These are phyloP conservation scores for Bubo blakistoni DNA, from an alignment of 2,113 vertebrate species.

Conservation along the genomic window DNA sequence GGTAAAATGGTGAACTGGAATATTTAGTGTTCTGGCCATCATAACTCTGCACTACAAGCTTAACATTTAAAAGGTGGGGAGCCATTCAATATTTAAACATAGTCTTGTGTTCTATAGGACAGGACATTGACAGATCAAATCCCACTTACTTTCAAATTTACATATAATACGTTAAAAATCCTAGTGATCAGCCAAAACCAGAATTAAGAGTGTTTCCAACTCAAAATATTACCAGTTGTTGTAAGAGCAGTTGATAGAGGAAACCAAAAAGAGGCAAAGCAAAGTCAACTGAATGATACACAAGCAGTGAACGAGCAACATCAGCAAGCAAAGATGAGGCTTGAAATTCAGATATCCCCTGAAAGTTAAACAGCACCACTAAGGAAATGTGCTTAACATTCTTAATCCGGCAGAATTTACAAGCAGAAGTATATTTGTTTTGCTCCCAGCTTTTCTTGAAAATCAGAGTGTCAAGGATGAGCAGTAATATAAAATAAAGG, in stretches of 20 bases:
- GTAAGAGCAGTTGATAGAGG: neutral
- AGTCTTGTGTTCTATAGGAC: fast-evolving
- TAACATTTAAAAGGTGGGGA: neutral
- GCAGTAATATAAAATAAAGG: neutral
- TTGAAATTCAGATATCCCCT: neutral
- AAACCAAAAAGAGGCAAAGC: neutral
- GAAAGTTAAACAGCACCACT: neutral
- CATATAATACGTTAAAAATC: neutral
- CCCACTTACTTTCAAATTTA: neutral
- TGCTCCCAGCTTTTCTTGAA: neutral
- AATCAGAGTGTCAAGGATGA: neutral
- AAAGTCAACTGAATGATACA: neutral
- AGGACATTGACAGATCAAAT: neutral
- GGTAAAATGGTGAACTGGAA: neutral
- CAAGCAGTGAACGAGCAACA: neutral
- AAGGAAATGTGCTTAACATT: neutral
- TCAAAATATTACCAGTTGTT: neutral
- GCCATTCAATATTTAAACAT: fast-evolving
- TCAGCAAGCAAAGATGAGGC: neutral
- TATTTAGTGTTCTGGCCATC: neutral
- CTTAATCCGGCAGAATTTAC: neutral
- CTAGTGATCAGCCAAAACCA: neutral
- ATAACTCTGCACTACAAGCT: neutral
- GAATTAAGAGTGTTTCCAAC: neutral
- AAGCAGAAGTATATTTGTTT: neutral